These are phyloP conservation scores for Oryzaephilus surinamensis DNA, from an alignment of 1,140 invertebrate species.

Conservation along the genomic window DNA sequence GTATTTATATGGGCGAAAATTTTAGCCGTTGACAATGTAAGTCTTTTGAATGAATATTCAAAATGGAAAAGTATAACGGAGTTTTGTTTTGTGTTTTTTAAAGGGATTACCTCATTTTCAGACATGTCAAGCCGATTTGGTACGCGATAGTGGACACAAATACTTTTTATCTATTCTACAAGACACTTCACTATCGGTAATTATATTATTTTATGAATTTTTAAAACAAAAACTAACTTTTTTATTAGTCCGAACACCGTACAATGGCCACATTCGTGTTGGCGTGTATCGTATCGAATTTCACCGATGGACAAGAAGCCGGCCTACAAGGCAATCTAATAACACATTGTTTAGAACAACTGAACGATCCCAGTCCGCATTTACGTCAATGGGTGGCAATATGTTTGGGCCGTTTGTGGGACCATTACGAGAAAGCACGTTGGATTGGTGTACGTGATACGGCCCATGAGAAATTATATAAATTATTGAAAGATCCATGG, in stretches of 20 bases:
- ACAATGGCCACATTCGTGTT: slow-evolving; percentile 88
- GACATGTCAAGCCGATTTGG: slow-evolving; percentile 90
- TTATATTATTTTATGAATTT: slow-evolving; percentile 24
- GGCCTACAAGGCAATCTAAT: slow-evolving; percentile 79
- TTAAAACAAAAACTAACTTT: neutral
- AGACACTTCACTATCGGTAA: slow-evolving; percentile 71
- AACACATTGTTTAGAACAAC: slow-evolving; percentile 78
- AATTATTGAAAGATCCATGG: slow-evolving; percentile 63
- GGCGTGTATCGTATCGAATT: slow-evolving; percentile 84
- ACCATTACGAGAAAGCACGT: slow-evolving; percentile 81
- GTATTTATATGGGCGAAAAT: slow-evolving; percentile 99
- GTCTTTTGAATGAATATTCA: no score
- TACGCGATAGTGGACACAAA: slow-evolving; percentile 89
- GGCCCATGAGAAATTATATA: slow-evolving; percentile 88
- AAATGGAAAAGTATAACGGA: no score
- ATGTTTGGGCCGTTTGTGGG: slow-evolving; percentile 89
- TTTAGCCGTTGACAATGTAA: slow-evolving; percentile 87
- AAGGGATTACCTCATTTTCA: slow-evolving; percentile 37
- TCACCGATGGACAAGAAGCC: slow-evolving; percentile 74
- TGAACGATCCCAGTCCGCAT: slow-evolving; percentile 47
- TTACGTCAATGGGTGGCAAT: slow-evolving; percentile 88
- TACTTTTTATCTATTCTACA: slow-evolving; percentile 87
- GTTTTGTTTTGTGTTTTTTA: slow-evolving; percentile 6
- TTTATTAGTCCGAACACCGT: slow-evolving; percentile 63
- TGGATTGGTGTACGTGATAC: slow-evolving; percentile 94